Conservation (phyloP, 2,797 vertebrate species). For the Meriones psammophilus region DNA sequence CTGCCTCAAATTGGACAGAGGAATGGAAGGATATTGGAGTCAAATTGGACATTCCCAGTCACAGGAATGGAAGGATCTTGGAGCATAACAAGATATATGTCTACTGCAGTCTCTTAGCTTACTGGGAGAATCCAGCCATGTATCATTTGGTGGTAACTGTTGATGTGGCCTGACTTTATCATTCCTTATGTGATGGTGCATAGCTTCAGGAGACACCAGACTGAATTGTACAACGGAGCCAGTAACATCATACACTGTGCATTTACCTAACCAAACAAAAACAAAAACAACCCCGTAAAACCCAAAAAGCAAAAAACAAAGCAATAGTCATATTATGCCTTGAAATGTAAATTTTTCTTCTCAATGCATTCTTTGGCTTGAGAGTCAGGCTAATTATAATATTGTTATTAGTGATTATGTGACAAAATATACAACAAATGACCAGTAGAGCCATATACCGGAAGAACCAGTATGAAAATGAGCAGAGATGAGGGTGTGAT, state of each 20-base stretch:
- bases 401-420: slow-evolving; percentile 61
- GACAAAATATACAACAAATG: slow-evolving; percentile 30
- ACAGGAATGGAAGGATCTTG: not conserved
- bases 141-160: slow-evolving; percentile 56
- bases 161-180: slow-evolving; percentile 66
- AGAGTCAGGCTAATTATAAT: slow-evolving; percentile 66
- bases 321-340: slow-evolving; percentile 45
- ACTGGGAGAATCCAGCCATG: slow-evolving; percentile 72
- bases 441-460: not conserved
- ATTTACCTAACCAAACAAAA: slow-evolving; percentile 72
- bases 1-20: accelerated
- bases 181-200: slow-evolving; percentile 48
- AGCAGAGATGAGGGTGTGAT: not conserved
- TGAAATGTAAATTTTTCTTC: slow-evolving; percentile 67
- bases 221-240: not conserved
- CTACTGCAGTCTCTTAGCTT: not conserved
- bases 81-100: accelerated
- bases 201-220: not conserved
- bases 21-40: not conserved
- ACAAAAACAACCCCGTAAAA: not conserved
- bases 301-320: not conserved
- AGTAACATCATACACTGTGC: not conserved
- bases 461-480: not conserved
- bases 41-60: accelerated
- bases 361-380: slow-evolving; percentile 65